phyloP scores from a whole-genome alignment of 2,113 vertebrate species.

The Mormyrus iriodes region DNA sequence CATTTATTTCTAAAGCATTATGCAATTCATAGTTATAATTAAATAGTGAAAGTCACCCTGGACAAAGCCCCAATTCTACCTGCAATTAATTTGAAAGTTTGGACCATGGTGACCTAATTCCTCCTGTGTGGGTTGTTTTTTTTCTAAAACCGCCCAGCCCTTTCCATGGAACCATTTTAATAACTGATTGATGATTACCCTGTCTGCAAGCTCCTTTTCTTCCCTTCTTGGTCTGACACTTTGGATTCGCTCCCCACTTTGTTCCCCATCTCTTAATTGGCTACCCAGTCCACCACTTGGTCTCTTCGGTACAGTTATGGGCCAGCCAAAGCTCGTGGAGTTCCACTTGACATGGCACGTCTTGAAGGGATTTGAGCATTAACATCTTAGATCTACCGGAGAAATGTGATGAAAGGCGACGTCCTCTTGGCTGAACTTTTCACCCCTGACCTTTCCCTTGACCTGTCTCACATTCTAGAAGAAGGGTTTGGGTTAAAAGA shows the following conservation, averaged over 20 bases:
- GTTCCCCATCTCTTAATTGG: neutral
- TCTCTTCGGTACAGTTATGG: neutral
- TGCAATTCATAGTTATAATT: neutral
- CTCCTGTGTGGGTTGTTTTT: neutral
- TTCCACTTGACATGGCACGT: neutral
- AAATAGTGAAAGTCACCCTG: neutral
- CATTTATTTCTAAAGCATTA: neutral
- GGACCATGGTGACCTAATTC: neutral
- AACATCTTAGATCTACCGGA: neutral
- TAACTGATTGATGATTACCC: slow-evolving; percentile 33
- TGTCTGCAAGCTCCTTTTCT: slow-evolving; percentile 32
- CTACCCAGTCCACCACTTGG: neutral
- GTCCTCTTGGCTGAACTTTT: neutral
- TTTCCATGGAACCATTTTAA: slow-evolving; percentile 17
- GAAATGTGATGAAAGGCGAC: neutral
- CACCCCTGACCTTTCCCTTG: neutral
- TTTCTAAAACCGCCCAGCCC: neutral
- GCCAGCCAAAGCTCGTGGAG: neutral
- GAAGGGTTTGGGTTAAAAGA: neutral
- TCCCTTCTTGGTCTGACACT: neutral
- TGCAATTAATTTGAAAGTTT: slow-evolving; percentile 6
- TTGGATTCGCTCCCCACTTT: neutral
- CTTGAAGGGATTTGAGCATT: neutral
- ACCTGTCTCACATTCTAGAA: neutral
- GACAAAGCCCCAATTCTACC: neutral